Percentiles rank a stretch among this genome's conserved stretches.
Conservation (phyloP, 2,888 invertebrate genomes). For the Tubiluchus corallicola region DNA sequence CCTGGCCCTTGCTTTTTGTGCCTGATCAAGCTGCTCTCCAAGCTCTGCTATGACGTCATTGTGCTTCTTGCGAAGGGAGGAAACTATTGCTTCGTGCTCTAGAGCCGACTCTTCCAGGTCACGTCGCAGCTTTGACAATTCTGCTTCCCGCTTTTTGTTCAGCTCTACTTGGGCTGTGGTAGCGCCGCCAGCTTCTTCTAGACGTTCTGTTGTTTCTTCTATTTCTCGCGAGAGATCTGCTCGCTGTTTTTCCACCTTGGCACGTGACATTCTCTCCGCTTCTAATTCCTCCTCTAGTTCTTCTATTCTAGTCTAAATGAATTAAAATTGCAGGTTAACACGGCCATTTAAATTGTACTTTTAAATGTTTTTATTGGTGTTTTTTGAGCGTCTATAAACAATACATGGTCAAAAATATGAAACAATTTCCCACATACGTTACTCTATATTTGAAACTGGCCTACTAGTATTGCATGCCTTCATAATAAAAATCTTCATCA, state of each 20-base stretch:
- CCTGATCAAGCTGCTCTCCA: slow-evolving; percentile 98
- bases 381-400: too few relatives aligned
- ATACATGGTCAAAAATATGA: too few relatives aligned
- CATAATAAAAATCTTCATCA: too few relatives aligned
- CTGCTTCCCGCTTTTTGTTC: slow-evolving; percentile 99
- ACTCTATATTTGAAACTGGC: too few relatives aligned
- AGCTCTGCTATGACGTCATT: slow-evolving; percentile 98
- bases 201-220: slow-evolving; percentile 71
- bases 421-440: too few relatives aligned
- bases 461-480: too few relatives aligned
- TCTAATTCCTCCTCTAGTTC: slow-evolving; percentile 99
- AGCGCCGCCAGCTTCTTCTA: slow-evolving; percentile 98
- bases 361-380: too few relatives aligned
- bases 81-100: slow-evolving; percentile 90
- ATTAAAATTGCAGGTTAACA: too few relatives aligned
- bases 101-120: slow-evolving; percentile 98
- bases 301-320: slow-evolving; percentile 85
- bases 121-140: slow-evolving; percentile 91
- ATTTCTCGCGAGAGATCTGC: slow-evolving; percentile 90
- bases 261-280: slow-evolving; percentile 90
- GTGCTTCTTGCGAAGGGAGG: slow-evolving; percentile 97
- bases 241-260: slow-evolving; percentile 88
- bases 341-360: too few relatives aligned
- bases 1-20: slow-evolving; percentile 99
- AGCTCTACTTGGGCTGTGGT: slow-evolving; percentile 90